phyloP scores from a whole-genome alignment of 2,113 vertebrate species.

The Nettapus auritus region DNA sequence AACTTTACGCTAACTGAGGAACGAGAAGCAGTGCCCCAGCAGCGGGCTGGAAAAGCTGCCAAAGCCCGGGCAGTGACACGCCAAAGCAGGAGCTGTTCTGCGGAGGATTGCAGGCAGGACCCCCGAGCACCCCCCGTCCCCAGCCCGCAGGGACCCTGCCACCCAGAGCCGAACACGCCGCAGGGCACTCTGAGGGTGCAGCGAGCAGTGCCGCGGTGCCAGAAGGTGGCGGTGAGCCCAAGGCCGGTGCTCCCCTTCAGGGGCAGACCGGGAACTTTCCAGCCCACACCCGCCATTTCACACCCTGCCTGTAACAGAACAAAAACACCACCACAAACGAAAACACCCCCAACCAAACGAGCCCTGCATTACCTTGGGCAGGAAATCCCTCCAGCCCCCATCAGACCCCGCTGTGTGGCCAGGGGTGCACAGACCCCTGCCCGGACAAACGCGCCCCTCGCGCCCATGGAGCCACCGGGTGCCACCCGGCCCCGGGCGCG shows the following conservation, averaged over 20 bases:
- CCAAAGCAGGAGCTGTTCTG: background rate
- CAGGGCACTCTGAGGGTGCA: background rate
- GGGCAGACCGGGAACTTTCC: no score
- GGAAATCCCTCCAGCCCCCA: background rate
- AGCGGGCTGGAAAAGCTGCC: background rate
- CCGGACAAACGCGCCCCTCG: no score
- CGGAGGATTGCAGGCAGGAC: background rate
- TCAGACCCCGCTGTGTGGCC: no score
- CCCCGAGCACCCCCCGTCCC: background rate
- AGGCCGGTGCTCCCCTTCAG: no score
- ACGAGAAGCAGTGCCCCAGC: accelerated
- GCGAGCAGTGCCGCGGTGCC: background rate
- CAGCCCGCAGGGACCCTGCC: background rate
- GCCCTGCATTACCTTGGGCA: background rate
- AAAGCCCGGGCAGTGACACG: background rate
- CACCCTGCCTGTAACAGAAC: background rate
- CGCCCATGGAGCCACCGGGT: background rate
- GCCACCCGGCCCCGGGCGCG: no score
- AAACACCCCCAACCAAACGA: background rate
- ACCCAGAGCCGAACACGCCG: no score
- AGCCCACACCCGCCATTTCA: no score
- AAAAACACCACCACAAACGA: background rate
- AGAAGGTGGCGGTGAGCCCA: no score
- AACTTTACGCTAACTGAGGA: background rate
- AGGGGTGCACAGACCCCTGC: no score